Conservation (phyloP, 1,140 invertebrate species). For the Popillia japonica region DNA sequence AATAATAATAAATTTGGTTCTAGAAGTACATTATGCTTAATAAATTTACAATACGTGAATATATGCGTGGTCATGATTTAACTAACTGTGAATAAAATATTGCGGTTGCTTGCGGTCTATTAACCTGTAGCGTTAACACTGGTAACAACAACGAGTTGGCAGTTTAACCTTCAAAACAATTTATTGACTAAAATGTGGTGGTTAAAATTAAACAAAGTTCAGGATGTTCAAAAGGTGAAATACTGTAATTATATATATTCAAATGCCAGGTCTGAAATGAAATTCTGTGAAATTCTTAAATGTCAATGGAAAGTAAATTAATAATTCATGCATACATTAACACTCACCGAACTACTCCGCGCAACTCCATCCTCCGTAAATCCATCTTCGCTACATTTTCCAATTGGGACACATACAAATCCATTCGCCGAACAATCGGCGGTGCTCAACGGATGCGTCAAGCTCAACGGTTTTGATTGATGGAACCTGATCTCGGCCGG, state of each 20-base stretch:
- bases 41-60: too few species aligned
- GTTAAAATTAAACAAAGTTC: too few species aligned
- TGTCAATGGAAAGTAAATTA: conserved; percentile 11
- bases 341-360: conserved; percentile 17
- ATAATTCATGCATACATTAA: conserved; percentile 1
- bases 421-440: neutral
- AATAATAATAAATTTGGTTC: too few species aligned
- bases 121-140: too few species aligned
- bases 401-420: neutral
- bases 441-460: neutral
- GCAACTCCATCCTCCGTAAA: neutral
- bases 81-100: too few species aligned
- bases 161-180: too few species aligned
- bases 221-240: conserved; percentile 7
- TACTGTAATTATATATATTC: neutral
- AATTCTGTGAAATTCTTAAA: conserved; percentile 6
- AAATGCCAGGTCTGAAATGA: neutral
- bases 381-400: conserved; percentile 12
- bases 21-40: too few species aligned
- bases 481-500: conserved; percentile 7
- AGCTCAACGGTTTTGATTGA: neutral
- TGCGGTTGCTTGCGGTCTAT: too few species aligned
- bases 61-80: too few species aligned
- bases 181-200: too few species aligned
- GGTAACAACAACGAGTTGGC: too few species aligned